phyloP scores from a whole-genome alignment of 2,113 vertebrate species.

The Anolis carolinensis region DNA sequence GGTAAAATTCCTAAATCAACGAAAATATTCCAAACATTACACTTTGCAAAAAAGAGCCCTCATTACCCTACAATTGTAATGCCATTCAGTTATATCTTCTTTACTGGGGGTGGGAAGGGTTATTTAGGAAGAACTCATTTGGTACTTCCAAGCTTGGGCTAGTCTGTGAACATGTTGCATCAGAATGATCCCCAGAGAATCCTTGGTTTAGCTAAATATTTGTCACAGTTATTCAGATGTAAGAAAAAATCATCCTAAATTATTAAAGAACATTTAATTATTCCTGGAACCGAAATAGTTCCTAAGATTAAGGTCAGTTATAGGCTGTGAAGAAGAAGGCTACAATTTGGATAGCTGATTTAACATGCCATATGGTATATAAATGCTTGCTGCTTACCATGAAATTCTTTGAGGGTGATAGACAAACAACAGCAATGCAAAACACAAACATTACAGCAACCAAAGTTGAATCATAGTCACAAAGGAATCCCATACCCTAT shows the following conservation, averaged over 20 bases:
- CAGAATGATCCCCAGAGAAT: too few species aligned
- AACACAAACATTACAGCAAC: too few species aligned
- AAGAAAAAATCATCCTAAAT: not conserved
- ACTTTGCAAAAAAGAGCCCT: not conserved
- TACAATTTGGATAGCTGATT: not conserved
- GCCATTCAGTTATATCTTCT: too few species aligned
- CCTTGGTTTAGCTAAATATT: not conserved
- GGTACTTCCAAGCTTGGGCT: not conserved
- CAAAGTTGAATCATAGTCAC: not conserved
- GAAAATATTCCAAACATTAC: not conserved
- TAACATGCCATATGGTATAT: not conserved
- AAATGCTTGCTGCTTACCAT: not conserved
- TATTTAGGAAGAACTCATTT: not conserved
- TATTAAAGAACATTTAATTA: not conserved
- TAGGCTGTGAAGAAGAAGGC: not conserved
- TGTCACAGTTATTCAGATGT: not conserved
- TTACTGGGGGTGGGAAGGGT: not conserved
- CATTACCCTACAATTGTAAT: not conserved
- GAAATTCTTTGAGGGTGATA: not conserved
- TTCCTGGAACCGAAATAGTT: not conserved
- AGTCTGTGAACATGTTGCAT: too few species aligned
- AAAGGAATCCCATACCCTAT: not conserved
- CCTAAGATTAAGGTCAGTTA: not conserved
- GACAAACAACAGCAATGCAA: not conserved
- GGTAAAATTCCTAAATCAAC: not conserved